Base-by-base conservation (phyloP, 2,113 vertebrate genomes). In the Martes martes region DNA sequence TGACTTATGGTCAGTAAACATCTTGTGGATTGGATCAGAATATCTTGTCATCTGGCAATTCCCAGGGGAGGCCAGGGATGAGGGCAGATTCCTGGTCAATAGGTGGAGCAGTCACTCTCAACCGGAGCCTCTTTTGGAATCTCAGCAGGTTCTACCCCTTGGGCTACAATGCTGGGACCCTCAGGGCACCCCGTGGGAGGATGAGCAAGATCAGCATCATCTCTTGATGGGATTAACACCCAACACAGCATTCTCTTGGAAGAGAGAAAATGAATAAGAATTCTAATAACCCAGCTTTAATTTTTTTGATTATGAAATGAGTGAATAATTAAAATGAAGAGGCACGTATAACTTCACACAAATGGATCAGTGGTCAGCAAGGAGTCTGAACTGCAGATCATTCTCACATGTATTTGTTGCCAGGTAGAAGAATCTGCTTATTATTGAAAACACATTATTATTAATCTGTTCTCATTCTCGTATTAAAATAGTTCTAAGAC, bases 251-350 rank as follows among this genome's bases (percentile, higher is more conserved):
- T 80, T 80, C 18, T 76, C 47, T 85, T 67, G 10, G 11, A 50
- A 78, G 42, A 76, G 14, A 88, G 50, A 71, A 82, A 93, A 76
- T 31, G 26, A 89, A 59, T 61, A 76, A 83, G 31, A 76, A 57
- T 93, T 91, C n/a, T 78, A 76, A 47, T 91, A 87, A 63, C 2
- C 6, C n/a, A 16, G 33, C 50, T 87, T 93, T 83, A 89, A 47
- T 82, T 28, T 91, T 55, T 94, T 28, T 24, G 16, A 67, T 93
- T 90, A 86, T 31, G 87, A 95, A 96, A 91, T 91, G 19, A 93
- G 50, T 65, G 4, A 76, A 93, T 4, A 79, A 33, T 71, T 39
- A 59, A 96, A 90, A 83, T 76, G n/a, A 71, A 28, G 14, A 24
- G 36, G 16, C 33, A 57, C 42, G 7, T 82, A 79, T 93, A 87